Conservation (phyloP, 2,113 vertebrate genomes). For the Alouatta palliata region DNA sequence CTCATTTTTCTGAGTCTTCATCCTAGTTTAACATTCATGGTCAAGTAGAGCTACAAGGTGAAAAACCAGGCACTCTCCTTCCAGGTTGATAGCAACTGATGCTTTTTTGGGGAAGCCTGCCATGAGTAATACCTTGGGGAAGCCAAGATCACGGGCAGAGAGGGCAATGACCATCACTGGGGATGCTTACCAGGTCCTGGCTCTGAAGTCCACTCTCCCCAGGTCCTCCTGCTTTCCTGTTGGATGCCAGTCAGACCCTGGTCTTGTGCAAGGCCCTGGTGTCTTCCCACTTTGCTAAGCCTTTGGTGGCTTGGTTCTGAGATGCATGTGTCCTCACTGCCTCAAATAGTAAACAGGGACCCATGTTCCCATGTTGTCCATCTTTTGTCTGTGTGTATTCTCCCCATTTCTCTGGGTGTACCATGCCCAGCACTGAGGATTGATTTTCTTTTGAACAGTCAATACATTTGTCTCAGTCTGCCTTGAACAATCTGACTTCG, state of each 20-base stretch:
- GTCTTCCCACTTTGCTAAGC: neutral
- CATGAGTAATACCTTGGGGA: neutral
- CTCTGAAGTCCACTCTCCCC: neutral
- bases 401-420: rapidly evolving
- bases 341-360: neutral
- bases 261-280: neutral
- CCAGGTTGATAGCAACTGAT: neutral
- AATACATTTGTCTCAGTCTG: neutral
- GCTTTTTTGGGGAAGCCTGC: neutral
- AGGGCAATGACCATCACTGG: no score
- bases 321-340: no score
- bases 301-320: neutral
- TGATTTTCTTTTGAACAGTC: neutral
- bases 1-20: neutral
- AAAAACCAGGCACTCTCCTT: neutral
- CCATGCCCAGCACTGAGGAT: rapidly evolving
- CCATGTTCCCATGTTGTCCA: rapidly evolving
- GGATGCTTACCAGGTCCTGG: neutral
- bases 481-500: neutral
- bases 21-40: neutral
- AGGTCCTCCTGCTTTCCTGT: neutral
- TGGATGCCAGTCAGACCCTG: neutral
- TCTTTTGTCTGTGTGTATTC: neutral
- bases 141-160: neutral
- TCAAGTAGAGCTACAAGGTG: neutral